Conservation (phyloP, 53 echinoderm and acorn worm species). For the Holothuria scabra region DNA sequence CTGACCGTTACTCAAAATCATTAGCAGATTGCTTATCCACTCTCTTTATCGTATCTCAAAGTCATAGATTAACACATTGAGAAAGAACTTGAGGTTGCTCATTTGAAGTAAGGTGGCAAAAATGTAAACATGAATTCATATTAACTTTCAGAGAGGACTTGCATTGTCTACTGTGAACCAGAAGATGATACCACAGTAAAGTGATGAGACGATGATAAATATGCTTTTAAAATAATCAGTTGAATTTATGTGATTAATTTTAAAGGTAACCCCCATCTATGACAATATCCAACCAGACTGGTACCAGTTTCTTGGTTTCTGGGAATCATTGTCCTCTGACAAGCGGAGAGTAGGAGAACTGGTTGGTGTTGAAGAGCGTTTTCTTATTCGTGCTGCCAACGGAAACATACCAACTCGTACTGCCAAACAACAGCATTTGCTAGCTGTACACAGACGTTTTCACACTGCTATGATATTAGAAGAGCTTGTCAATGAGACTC, state of each 20-base stretch:
- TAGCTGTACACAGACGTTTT: slow-evolving; percentile 90
- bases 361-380: slow-evolving; percentile 95
- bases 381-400: slow-evolving; percentile 84
- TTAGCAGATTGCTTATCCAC: too few species aligned
- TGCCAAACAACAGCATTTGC: slow-evolving; percentile 70
- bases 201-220: too few species aligned
- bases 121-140: too few species aligned
- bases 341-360: slow-evolving; percentile 89
- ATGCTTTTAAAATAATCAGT: not conserved
- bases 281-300: slow-evolving; percentile 90
- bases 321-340: slow-evolving; percentile 89
- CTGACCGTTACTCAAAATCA: too few species aligned
- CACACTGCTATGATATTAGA: slow-evolving; percentile 86
- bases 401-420: slow-evolving; percentile 71
- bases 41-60: too few species aligned
- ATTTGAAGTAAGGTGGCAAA: too few species aligned
- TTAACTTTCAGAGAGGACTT: too few species aligned
- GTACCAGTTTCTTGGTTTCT: slow-evolving; percentile 92
- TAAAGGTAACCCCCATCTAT: slow-evolving; percentile 96
- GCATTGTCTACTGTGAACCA: too few species aligned
- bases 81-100: too few species aligned
- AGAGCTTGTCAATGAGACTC: slow-evolving; percentile 90
- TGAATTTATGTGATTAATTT: not conserved
- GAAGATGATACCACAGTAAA: too few species aligned
- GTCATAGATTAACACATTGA: too few species aligned